These are phyloP conservation scores for Platysteira castanea DNA, from an alignment of 2,113 vertebrate genomes.

Conservation along the genomic window DNA sequence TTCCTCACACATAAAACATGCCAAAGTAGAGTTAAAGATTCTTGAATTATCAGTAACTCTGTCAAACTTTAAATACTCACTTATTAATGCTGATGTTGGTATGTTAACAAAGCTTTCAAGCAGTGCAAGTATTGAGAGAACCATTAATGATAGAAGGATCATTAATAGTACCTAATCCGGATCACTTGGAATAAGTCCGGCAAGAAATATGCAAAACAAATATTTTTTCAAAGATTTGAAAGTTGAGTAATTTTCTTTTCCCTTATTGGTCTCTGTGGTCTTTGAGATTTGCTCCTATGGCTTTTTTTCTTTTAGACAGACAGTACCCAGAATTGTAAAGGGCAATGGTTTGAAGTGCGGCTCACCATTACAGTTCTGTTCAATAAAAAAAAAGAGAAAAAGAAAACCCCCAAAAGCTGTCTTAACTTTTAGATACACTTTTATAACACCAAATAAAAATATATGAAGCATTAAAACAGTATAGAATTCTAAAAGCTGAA, in stretches of 20 bases:
- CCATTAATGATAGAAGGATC: not conserved
- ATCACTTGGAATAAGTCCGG: not conserved
- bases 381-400: not conserved
- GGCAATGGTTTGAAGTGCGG: not conserved
- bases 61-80: not conserved
- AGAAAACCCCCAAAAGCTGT: not conserved
- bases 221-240: not conserved
- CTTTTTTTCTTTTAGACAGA: not conserved
- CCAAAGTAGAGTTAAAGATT: not conserved
- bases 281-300: not conserved
- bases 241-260: not conserved
- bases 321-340: not conserved
- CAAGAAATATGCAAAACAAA: not conserved
- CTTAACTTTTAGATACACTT: not conserved
- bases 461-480: not conserved
- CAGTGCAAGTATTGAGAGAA: not conserved
- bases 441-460: conserved; percentile 10
- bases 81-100: not conserved
- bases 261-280: not conserved
- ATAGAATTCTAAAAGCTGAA: not conserved
- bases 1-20: not conserved
- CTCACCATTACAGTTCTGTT: not conserved
- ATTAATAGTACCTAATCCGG: not conserved
- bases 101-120: not conserved
- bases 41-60: not conserved